These are phyloP conservation scores for Siphamia tubifer DNA, from an alignment of 2,113 vertebrate species.

Conservation along the genomic window DNA sequence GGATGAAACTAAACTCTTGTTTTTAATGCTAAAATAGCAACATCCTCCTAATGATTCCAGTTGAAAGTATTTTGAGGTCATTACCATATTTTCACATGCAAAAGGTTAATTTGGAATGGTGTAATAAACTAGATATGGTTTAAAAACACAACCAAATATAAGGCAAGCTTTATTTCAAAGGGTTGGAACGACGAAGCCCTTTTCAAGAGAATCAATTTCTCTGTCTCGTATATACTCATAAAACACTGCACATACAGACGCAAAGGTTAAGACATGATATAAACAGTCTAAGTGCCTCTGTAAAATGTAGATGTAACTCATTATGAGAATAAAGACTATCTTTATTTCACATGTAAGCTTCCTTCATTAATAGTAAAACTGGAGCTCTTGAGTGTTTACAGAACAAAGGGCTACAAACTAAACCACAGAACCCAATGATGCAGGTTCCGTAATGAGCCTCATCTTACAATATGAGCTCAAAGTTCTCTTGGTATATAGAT, in stretches of 20 bases:
- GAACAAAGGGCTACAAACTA: background rate
- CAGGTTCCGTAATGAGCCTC: conserved; percentile 4
- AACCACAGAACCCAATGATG: background rate
- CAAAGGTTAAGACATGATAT: conserved; percentile 7
- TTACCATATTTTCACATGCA: conserved; percentile 55
- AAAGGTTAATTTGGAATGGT: conserved; percentile 57
- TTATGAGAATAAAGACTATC: conserved; percentile 12
- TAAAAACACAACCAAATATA: conserved; percentile 32
- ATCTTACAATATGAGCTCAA: conserved; percentile 4
- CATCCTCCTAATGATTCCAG: conserved; percentile 63
- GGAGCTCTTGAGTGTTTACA: background rate
- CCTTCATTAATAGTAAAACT: conserved; percentile 60
- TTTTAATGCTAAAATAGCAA: conserved; percentile 23
- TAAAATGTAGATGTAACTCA: conserved; percentile 12
- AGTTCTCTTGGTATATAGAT: conserved; percentile 10
- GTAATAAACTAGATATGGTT: conserved; percentile 25
- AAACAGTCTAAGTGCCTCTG: conserved; percentile 20
- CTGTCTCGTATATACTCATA: conserved; percentile 9
- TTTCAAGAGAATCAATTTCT: conserved; percentile 43
- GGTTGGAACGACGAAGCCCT: conserved; percentile 61
- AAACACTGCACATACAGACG: conserved; percentile 13
- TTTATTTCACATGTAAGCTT: conserved; percentile 47
- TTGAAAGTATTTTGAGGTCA: conserved; percentile 56
- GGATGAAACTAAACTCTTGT: conserved; percentile 25
- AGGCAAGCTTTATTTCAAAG: conserved; percentile 61